These are phyloP conservation scores for Parascotia fuliginaria DNA, from an alignment of 2,888 invertebrate genomes.

Conservation along the genomic window DNA sequence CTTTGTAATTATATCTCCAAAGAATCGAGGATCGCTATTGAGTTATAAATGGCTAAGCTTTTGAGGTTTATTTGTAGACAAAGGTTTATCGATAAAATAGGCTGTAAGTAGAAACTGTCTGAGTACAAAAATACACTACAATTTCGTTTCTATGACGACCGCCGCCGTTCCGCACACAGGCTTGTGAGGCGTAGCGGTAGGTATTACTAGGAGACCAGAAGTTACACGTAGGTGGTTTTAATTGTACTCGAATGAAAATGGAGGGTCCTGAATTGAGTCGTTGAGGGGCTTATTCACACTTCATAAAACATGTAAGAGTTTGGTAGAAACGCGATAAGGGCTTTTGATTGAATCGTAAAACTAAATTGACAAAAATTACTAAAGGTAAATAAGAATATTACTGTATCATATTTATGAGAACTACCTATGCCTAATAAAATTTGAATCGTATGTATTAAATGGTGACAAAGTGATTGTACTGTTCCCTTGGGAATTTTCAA, in stretches of 20 bases:
- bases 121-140: constrained; percentile 31
- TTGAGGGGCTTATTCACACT: background rate
- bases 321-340: background rate
- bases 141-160: constrained; percentile 51
- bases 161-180: constrained; percentile 47
- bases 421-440: constrained; percentile 25
- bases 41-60: background rate
- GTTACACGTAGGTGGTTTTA: constrained; percentile 27
- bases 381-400: too few relatives aligned
- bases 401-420: background rate
- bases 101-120: constrained; percentile 17
- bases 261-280: constrained; percentile 2
- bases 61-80: background rate
- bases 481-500: constrained; percentile 28
- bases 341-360: background rate
- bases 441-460: constrained; percentile 38
- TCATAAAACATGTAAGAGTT: background rate
- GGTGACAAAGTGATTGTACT: constrained; percentile 41
- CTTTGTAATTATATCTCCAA: background rate
- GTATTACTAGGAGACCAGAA: constrained; percentile 45
- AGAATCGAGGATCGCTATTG: background rate
- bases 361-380: too few relatives aligned
- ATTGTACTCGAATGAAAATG: constrained; percentile 20
- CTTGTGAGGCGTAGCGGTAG: constrained; percentile 20
- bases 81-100: constrained; percentile 12